Evolutionary conservation across 2,797 vertebrate genomes (phyloP), one percentile per base, ranked within the genome.

Genomic region (Gymnodraco acuticeps): DNA sequence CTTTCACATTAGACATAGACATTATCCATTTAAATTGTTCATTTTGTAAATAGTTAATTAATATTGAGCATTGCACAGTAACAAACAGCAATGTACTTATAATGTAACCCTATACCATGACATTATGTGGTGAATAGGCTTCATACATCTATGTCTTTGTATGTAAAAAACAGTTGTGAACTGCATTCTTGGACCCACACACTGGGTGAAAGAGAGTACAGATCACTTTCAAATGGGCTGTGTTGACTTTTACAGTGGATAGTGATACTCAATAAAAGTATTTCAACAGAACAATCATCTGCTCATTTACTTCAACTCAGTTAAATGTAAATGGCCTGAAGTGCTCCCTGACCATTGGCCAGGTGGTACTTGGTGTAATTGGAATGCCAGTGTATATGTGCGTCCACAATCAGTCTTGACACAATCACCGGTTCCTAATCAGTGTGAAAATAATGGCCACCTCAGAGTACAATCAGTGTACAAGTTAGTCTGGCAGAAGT

Each of bases 381-480:
- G 77, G 75, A 85, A 83, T 78, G 80, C 72, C 78, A 69, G 63
- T 65, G 64, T 71, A 61, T 77, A 73, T 71, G 75, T 88, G 73
- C 15, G 52, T 88, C 69, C 59, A 75, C 78, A 89, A 87, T 90
- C 84, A 85, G 75, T 82, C 68, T 74, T 51, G 79, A 84, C 75
- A 88, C 87, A 88, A 87, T 90, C 87, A 78, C 78, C 33, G 46
- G 71, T 62, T 77, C 59, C 87, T 89, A 93, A 93, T 94, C 92
- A 90, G 88, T 71, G 77, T 66, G 61, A 89, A 81, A 85, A 82
- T 90, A 92, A 89, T 88, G 90, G 76, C 85, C 75, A 79, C 88
- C 84, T 83, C 67, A 31, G 84, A 85, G 82, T 77, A 81, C 88
- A 92, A 90, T 93, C 91, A 91, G 80, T 41, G 80, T 61, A 75